A percentile compares a stretch with the other conserved stretches of the same genome.
phyloP scores from a whole-genome alignment of 2,888 invertebrate species.

The Thymelicus sylvestris region DNA sequence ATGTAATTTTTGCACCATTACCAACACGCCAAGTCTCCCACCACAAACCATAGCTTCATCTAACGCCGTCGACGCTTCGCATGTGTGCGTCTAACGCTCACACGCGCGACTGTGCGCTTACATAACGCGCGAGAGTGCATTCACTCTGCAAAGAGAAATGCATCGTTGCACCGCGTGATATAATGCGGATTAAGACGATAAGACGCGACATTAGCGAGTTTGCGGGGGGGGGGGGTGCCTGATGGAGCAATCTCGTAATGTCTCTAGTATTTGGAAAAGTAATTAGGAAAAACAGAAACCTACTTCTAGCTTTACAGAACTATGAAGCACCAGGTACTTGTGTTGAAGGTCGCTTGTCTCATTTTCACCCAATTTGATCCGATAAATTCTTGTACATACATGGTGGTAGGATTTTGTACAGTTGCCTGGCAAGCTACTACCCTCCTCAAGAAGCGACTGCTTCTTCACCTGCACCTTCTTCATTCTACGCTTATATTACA shows the following conservation, averaged over 20 bases:
- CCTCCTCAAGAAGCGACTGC: no score
- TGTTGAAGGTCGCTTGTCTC: no score
- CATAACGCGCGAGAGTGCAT: slow-evolving; percentile 80
- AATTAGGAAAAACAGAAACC: background rate
- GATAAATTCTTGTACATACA: no score
- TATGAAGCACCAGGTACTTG: no score
- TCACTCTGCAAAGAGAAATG: slow-evolving; percentile 64
- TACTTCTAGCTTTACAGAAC: no score
- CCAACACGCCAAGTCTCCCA: no score
- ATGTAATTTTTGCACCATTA: no score
- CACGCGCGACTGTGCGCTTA: slow-evolving; percentile 60
- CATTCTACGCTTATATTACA: no score
- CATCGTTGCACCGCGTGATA: slow-evolving; percentile 62
- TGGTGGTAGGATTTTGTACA: no score
- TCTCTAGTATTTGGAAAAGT: slow-evolving; percentile 4
- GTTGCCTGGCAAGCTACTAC: no score
- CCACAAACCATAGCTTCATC: slow-evolving; percentile 31
- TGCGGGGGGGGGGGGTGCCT: background rate
- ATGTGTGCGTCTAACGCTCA: slow-evolving; percentile 49
- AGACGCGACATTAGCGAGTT: slow-evolving; percentile 31
- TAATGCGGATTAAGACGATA: slow-evolving; percentile 43
- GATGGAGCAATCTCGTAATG: slow-evolving; percentile 10
- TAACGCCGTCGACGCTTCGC: slow-evolving; percentile 11
- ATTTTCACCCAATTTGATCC: no score
- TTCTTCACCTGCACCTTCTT: no score